Evolutionary conservation across 92 coral and sea anemone genomes (phyloP), one percentile per base, ranked within the genome.

Genomic region (Heteractis magnifica): DNA sequence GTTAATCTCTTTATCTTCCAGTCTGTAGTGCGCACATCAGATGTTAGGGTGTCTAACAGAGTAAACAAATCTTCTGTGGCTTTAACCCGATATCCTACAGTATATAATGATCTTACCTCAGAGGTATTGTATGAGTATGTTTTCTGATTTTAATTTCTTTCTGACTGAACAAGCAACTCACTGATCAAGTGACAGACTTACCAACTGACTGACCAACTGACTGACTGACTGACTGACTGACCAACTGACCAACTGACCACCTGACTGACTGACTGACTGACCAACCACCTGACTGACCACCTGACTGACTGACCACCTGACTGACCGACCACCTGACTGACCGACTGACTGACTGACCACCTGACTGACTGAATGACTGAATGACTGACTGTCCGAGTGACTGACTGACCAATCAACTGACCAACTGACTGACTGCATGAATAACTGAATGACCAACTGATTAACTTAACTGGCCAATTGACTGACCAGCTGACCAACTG

Each of bases 1-100:
- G 44, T 34, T 34, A 34, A 34, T 34, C 44, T 34, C 44, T 34
- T 34, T 34, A 34, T 34, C 44, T 34, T 34, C 44, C 92, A 97
- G 99, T 90, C 94, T 49, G 90, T 97, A n/a, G 97, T 97, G 11
- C 97, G 99, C 26, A 87, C 99, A 12, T 97, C 99, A 13, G 99
- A 97, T 83, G 99, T 97, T 12, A 89, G 99, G 48, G 98, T 97
- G 49, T 97, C 99, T 8, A 97, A 92, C 85, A 81, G 99, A 76
- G 99, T 97, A 51, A 97, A 94, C 95, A 97, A 97, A 87, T 88
- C 92, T 20, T 94, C 95, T 18, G 87, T 94, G 65, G 93, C 94
- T 8, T 83, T 97, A 15, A 86, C 79, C 56, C 91, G 87, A 51
- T 97, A 90, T 76, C 98, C 99, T 41, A 97, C 99, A 23, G 94